Percentiles rank a stretch among this genome's conserved stretches.
Evolutionary conservation across 2,113 vertebrate genomes (phyloP).

Genomic region (Tetrax tetrax): DNA sequence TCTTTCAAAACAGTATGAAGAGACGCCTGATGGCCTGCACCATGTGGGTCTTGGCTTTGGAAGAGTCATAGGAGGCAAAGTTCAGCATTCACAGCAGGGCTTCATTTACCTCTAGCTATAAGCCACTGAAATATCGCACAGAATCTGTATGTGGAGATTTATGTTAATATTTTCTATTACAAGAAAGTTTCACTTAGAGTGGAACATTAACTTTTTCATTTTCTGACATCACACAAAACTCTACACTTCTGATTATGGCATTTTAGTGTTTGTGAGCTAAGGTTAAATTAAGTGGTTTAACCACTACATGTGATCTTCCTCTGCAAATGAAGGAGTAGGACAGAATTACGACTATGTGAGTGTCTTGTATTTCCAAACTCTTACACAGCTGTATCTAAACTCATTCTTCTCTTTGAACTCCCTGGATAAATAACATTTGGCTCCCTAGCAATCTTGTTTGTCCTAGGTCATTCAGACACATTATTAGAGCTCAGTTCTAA

Average conservation of each 20-base stretch:
- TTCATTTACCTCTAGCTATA: background rate
- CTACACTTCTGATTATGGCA: background rate
- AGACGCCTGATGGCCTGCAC: background rate
- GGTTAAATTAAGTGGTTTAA: background rate
- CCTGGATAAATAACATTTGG: background rate
- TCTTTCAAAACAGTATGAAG: background rate
- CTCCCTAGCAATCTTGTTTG: background rate
- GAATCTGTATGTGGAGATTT: background rate
- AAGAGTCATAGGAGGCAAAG: background rate
- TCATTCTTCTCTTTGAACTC: background rate
- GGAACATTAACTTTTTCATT: background rate
- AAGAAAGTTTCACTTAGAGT: background rate
- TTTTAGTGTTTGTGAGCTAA: background rate
- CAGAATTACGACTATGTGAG: background rate
- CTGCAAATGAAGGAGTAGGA: background rate
- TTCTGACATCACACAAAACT: background rate
- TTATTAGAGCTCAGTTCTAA: background rate
- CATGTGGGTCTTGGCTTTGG: background rate
- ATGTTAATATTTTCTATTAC: background rate
- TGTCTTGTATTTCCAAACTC: background rate
- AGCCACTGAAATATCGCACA: background rate
- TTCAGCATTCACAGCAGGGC: background rate
- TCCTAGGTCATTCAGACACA: background rate
- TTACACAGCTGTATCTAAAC: background rate
- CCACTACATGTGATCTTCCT: background rate